Conservation (phyloP, 2,113 vertebrate species). For the Oplegnathus fasciatus region DNA sequence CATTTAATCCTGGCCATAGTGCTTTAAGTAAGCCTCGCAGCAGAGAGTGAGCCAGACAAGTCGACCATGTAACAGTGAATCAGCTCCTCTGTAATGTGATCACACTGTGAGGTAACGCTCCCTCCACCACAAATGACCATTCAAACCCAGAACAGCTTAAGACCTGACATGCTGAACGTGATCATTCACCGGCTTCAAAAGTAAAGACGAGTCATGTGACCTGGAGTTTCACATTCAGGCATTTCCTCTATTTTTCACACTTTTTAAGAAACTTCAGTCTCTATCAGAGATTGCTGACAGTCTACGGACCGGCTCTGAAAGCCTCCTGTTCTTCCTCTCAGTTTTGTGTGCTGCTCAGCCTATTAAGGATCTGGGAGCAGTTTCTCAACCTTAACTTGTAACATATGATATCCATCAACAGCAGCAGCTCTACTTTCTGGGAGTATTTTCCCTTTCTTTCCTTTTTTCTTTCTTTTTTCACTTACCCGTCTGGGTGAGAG, state of each 20-base stretch:
- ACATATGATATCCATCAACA: conserved; percentile 87
- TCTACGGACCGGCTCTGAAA: conserved; percentile 7
- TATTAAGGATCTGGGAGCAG: conserved; percentile 84
- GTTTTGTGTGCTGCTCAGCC: conserved; percentile 30
- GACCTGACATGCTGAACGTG: not conserved
- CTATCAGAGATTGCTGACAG: conserved; percentile 12
- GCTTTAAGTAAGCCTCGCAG: not conserved
- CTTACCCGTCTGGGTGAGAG: conserved; percentile 89
- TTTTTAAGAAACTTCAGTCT: not conserved
- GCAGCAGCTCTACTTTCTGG: conserved; percentile 73
- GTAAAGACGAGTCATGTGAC: not conserved
- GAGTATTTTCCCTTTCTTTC: conserved; percentile 36
- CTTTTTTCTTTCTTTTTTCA: conserved; percentile 71
- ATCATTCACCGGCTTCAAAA: not conserved
- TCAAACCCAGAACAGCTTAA: not conserved
- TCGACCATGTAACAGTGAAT: conserved; percentile 58
- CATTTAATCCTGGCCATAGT: not conserved
- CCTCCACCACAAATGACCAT: conserved; percentile 16
- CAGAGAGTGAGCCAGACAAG: not conserved
- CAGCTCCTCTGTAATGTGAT: conserved; percentile 56
- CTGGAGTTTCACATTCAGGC: not conserved
- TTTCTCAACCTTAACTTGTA: conserved; percentile 83
- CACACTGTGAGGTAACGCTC: conserved; percentile 41
- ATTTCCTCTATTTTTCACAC: conserved; percentile 20
- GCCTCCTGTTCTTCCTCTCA: conserved; percentile 21